These are phyloP conservation scores for Romanogobio albipinnatus DNA, from an alignment of 2,113 vertebrate genomes.

Conservation along the genomic window DNA sequence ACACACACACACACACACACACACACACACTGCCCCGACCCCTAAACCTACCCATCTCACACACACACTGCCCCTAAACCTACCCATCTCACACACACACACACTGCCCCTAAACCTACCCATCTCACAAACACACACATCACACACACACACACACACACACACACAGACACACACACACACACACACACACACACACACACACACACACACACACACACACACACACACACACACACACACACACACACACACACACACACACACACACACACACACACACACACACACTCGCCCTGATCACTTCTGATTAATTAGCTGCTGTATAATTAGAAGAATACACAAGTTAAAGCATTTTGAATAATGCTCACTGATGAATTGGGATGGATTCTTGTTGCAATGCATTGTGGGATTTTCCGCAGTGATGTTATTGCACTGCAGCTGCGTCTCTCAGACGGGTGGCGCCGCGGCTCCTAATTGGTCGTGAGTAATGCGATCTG, in stretches of 20 bases:
- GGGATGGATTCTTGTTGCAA: background rate
- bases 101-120: no score
- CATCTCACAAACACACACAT: no score
- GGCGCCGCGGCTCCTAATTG: conserved; percentile 73
- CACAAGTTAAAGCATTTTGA: no score
- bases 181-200: background rate
- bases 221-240: background rate
- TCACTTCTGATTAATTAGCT: background rate
- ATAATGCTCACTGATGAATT: no score
- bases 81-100: no score
- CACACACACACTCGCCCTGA: no score
- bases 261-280: background rate
- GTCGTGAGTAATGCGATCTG: conserved; percentile 82
- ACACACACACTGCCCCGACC: no score
- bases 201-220: background rate
- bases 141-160: no score
- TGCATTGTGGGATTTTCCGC: background rate
- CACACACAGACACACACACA: no score
- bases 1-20: no score
- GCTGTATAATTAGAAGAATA: background rate
- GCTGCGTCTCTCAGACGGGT: conserved; percentile 53
- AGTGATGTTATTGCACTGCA: background rate
- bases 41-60: no score
- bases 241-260: background rate
- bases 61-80: no score